Evolutionary conservation across 2,797 vertebrate genomes (phyloP), one percentile per base, ranked within the genome.

Genomic region (Sardinella longiceps): DNA sequence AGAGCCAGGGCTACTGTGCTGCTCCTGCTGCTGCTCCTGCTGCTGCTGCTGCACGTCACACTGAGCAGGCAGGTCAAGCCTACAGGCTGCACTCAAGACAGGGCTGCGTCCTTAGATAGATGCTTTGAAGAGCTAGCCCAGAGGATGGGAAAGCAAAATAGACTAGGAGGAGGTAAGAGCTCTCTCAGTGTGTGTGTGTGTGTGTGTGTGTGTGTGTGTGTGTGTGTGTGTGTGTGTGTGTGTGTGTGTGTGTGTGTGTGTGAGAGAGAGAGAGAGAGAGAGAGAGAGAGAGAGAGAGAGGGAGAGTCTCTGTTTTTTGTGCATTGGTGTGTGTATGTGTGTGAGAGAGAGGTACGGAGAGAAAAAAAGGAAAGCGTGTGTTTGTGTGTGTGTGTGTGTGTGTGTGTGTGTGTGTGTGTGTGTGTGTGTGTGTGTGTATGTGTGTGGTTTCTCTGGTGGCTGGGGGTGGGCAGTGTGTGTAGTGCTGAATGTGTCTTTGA

Each of bases 51-150:
- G 28, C 63, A 70, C 63, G 30, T 70, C 63, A 70, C 63, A 70
- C 28, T 18, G 63, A 70, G 63, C 63, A 33, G 63, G 63, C 63
- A 33, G 63, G 63, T 70, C 63, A 70, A 70, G 63, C 63, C 63
- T 70, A 70, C 63, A 70, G 63, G 63, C 63, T 70, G 63, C 63
- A 70, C 63, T 70, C 63, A 70, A 33, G 28, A 70, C 63, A 33
- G 63, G 63, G 63, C 63, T 70, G 63, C 28, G 5, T 70, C 63
- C 63, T 70, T 70, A 70, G 63, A 70, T 70, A 37, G 63, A 70
- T 70, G 63, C 28, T 70, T 70, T 70, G 30, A 70, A 70, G 63
- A 70, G 63, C 12, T 33, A 70, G 63, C 63, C 63, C 28, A 2
- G 5, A 70, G 63, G 63, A 70, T 70, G 63, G 63, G n/a, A n/a